Base-by-base conservation (phyloP, 1,140 invertebrate genomes). In the Calosoma granatense region DNA sequence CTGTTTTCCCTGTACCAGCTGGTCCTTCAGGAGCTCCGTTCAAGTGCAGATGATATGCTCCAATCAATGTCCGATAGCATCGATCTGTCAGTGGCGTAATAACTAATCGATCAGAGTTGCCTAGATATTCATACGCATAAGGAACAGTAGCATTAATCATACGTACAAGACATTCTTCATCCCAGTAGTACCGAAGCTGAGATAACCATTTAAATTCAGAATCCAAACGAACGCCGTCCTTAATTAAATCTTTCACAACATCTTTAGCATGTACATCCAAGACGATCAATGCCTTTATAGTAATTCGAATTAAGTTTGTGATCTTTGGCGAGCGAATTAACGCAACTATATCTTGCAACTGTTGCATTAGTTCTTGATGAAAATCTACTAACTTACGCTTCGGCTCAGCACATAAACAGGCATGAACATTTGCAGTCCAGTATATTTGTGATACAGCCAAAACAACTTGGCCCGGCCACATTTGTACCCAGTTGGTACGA, bases 71-170 rank as follows among this genome's bases (percentile, higher is more conserved):
- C 60, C 90, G 79, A 73, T 94, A 94, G 70, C 91, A 94, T 15
- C 86, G 77, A 69, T 88, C 84, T 0, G 90, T 94, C 30, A 94
- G 70, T 0, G 88, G 88, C 0, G 88, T 91, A 12, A 90, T 89
- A 4, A 88, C 88, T 9, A 92, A 74, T 54, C 88, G 78, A 43
- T 84, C 78, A 51, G 79, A 80, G 64, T 90, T 91, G 3, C 88
- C 89, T 14, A 92, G 75, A 72, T 97, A 97, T 74, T 97, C 94
- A 67, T 95, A 96, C 17, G 87, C 91, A 74, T 92, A 97, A 2
- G 77, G 70, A 0, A 89, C 83, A 51, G 84, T 85, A 1, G 92
- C 88, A 74, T 96, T 95, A 26, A 91, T 92, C 61, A 95, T 90
- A 65, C 86, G 79, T 0, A 95, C 91, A 54, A 83, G 72, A 60